Percentiles rank a stretch among this genome's conserved stretches.
Conservation (phyloP, 2,888 invertebrate species). For the Stramonita haemastoma region DNA sequence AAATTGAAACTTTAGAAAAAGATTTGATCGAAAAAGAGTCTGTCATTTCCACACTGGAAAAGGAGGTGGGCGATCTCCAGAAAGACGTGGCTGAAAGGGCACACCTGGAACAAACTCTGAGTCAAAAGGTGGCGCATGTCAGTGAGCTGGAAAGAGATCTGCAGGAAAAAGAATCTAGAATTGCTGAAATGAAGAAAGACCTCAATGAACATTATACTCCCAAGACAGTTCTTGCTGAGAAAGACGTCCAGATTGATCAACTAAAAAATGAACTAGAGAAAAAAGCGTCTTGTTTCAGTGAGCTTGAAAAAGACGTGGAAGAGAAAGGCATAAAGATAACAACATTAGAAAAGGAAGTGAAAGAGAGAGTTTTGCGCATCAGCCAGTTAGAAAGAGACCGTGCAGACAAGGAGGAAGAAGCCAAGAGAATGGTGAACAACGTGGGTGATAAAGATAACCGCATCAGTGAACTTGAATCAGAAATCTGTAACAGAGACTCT, state of each 20-base stretch:
- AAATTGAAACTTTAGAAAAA: constrained; percentile 32
- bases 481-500: constrained; percentile 31
- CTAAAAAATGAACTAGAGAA: constrained; percentile 36
- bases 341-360: constrained; percentile 46
- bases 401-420: constrained; percentile 29
- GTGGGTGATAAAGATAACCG: background rate
- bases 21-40: constrained; percentile 7
- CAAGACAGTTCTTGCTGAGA: constrained; percentile 48
- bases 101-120: constrained; percentile 33
- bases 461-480: background rate
- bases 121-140: constrained; percentile 33
- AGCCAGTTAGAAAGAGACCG: constrained; percentile 45
- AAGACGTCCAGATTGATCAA: constrained; percentile 50
- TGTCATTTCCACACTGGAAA: background rate
- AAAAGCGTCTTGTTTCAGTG: constrained; percentile 6
- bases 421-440: background rate
- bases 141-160: constrained; percentile 36
- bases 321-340: constrained; percentile 35
- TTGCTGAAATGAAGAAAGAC: constrained; percentile 34
- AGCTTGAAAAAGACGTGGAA: constrained; percentile 47
- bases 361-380: constrained; percentile 20
- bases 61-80: constrained; percentile 27
- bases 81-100: constrained; percentile 52
- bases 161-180: constrained; percentile 23
- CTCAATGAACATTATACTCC: constrained; percentile 56